Conservation (phyloP, 2,113 vertebrate species). For the Tursiops truncatus region DNA sequence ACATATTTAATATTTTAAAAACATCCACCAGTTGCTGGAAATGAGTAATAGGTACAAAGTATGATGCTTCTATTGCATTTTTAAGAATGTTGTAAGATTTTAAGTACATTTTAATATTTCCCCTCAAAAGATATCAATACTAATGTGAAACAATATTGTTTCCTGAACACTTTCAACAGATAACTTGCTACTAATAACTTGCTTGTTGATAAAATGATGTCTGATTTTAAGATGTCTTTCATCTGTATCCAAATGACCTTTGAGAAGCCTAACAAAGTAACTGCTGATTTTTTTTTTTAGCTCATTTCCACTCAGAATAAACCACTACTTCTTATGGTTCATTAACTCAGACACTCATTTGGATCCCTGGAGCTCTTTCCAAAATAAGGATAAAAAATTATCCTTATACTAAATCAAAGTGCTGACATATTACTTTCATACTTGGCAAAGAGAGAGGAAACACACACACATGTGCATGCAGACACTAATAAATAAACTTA, state of each 20-base stretch:
- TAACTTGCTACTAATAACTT: neutral
- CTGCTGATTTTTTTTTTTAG: neutral
- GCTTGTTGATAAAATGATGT: neutral
- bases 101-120: neutral
- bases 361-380: neutral
- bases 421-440: neutral
- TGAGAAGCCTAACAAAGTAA: neutral
- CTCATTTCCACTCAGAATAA: constrained; percentile 7
- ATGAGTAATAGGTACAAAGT: neutral
- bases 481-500: neutral
- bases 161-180: neutral
- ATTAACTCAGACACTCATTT: neutral
- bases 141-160: neutral
- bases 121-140: neutral
- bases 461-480: rapidly evolving
- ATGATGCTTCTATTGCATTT: neutral
- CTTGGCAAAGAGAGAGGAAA: neutral
- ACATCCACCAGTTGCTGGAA: neutral
- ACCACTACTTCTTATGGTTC: neutral
- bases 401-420: neutral
- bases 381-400: constrained; percentile 12
- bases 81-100: neutral
- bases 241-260: neutral
- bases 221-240: neutral
- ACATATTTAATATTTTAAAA: neutral